Base-by-base conservation (phyloP, 2,113 vertebrate genomes). In the Pipa parva region DNA sequence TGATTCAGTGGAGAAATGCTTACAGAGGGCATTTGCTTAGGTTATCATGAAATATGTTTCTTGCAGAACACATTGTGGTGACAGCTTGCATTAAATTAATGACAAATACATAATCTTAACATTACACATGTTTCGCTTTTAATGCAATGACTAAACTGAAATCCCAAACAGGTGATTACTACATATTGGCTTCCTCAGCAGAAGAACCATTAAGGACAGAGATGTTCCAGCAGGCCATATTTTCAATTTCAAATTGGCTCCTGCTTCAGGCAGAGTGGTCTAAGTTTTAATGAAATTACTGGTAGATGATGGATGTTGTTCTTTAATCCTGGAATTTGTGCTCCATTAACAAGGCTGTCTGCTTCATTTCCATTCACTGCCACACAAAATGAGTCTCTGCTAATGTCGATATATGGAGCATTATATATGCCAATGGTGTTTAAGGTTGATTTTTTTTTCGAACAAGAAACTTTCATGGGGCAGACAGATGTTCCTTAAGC, bases 281-380 rank as follows among this genome's bases (percentile, higher is more conserved):
- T 80, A 78, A 57, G 73, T 88, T 88, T 88, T 89, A 88, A 90
- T 88, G 81, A 42, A 83, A 86, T 90, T 90, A 83, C 71, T 54
- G 83, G 75, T 78, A 87, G 76, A 87, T 83, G 85, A 88, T 89
- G 82, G 83, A 86, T 87, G 84, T 80, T 77, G 72, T 75, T 71
- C 76, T 85, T 82, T 83, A 82, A 81, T 88, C 81, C 82, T 81
- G 83, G 79, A 77, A 83, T 88, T 83, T 85, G 84, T 80, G 77
- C 86, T 89, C 87, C 88, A 89, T 89, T 89, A 88, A 89, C 87
- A 86, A 82, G 81, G 74, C 83, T 81, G 83, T 85, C 85, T 86
- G 83, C 72, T 82, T 73, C 71, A 73, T 81, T 86, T 87, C 82
- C 80, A 80, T 82, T 74, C 82, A 67, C 82, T 84, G 78, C 61